phyloP scores from a whole-genome alignment of 2,797 vertebrate genomes.

The Acestrorhynchus altus region DNA sequence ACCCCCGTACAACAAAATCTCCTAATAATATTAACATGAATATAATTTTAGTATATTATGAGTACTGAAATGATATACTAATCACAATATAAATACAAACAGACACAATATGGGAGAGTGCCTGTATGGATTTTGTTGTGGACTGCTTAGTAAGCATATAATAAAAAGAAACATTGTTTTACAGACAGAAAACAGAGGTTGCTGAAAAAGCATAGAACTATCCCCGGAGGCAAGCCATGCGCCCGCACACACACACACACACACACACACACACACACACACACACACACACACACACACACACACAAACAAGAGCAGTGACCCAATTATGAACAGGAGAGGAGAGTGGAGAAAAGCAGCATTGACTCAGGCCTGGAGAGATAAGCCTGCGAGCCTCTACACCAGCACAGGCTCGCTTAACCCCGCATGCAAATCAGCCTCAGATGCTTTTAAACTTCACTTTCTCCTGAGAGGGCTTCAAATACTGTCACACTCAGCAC shows the following conservation, averaged over 20 bases:
- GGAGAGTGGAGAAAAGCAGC: conserved; percentile 38
- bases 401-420: conserved; percentile 38
- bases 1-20: too few relatives aligned
- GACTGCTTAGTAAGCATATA: conserved; percentile 52
- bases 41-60: too few relatives aligned
- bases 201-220: conserved; percentile 43
- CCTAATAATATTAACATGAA: too few relatives aligned
- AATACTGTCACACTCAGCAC: conserved; percentile 48
- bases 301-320: conserved; percentile 53
- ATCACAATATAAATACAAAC: neutral
- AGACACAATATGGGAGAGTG: neutral
- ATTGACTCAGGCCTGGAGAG: conserved; percentile 41
- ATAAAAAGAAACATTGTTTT: conserved; percentile 46
- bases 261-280: conserved; percentile 28
- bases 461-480: conserved; percentile 49
- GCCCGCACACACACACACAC: conserved; percentile 2
- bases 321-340: conserved; percentile 58
- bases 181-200: conserved; percentile 52
- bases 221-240: conserved; percentile 30
- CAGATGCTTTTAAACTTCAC: conserved; percentile 46
- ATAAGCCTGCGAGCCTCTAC: conserved; percentile 34
- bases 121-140: conserved; percentile 33
- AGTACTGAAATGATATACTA: too few relatives aligned
- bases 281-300: conserved; percentile 4
- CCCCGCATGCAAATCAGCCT: conserved; percentile 42